Percentiles rank a stretch among this genome's conserved stretches.
These are phyloP conservation scores for Lamellibrachia luymesi DNA, from an alignment of 1,140 invertebrate genomes.

Conservation along the genomic window DNA sequence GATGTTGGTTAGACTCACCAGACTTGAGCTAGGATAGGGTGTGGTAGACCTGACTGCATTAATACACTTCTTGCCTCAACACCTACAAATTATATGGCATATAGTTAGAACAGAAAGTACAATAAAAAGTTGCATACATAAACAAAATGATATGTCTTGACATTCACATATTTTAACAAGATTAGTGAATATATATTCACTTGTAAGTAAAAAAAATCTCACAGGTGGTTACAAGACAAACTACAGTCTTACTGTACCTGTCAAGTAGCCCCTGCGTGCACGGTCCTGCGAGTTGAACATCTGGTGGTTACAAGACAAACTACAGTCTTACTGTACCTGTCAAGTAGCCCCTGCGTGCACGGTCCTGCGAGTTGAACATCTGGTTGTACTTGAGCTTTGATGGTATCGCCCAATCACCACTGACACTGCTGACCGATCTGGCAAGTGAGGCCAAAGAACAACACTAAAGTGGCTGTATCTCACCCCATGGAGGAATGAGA, in stretches of 20 bases:
- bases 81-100: slow-evolving; percentile 49
- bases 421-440: not conserved
- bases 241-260: slow-evolving; percentile 61
- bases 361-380: slow-evolving; percentile 89
- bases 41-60: slow-evolving; percentile 88
- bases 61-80: slow-evolving; percentile 90
- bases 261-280: slow-evolving; percentile 72
- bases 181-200: not conserved
- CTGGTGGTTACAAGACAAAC: slow-evolving; percentile 61
- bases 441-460: not conserved
- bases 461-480: not conserved
- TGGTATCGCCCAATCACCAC: slow-evolving; percentile 76
- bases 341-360: slow-evolving; percentile 74
- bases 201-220: not conserved
- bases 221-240: not conserved
- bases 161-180: not conserved
- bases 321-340: slow-evolving; percentile 61
- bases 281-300: slow-evolving; percentile 91
- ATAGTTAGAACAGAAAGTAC: not conserved
- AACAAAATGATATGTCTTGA: not conserved
- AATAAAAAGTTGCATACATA: too few relatives aligned
- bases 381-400: slow-evolving; percentile 93
- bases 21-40: slow-evolving; percentile 86
- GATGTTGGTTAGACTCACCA: slow-evolving; percentile 66
- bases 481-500: not conserved